A percentile compares a stretch with the other conserved stretches of the same genome.
These are phyloP conservation scores for Erithacus rubecula DNA, from an alignment of 2,797 vertebrate species.

Conservation along the genomic window DNA sequence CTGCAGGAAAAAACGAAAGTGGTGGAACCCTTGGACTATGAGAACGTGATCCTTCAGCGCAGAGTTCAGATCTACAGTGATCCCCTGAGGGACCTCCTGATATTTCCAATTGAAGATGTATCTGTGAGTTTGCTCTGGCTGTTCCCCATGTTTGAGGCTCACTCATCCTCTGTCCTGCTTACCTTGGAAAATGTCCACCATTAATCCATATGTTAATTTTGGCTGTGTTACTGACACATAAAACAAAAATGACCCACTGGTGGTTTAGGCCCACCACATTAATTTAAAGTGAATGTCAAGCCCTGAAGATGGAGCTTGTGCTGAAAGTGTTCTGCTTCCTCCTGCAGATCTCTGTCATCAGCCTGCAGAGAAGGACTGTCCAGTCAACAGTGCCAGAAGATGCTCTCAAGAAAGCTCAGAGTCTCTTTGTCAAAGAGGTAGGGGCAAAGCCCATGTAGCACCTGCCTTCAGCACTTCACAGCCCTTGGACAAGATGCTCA, in stretches of 20 bases:
- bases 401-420: conserved; percentile 88
- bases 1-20: conserved; percentile 93
- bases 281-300: background rate
- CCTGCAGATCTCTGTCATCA: conserved; percentile 84
- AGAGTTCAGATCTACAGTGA: conserved; percentile 98
- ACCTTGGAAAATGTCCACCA: background rate
- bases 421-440: conserved; percentile 96
- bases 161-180: background rate
- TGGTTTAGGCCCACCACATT: background rate
- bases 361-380: conserved; percentile 86
- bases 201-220: background rate
- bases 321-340: background rate
- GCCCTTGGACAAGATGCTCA: background rate
- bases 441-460: rapidly evolving
- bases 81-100: conserved; percentile 92
- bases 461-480: background rate
- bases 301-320: background rate
- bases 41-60: conserved; percentile 90
- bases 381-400: conserved; percentile 91
- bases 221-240: background rate
- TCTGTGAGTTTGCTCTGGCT: conserved; percentile 81
- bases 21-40: conserved; percentile 95
- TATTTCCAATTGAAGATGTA: conserved; percentile 93
- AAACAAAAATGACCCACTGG: background rate
- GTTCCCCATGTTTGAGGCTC: background rate